Evolutionary conservation across 2,797 vertebrate species (phyloP).

Genomic region (Lepilemur septentrionalis): DNA sequence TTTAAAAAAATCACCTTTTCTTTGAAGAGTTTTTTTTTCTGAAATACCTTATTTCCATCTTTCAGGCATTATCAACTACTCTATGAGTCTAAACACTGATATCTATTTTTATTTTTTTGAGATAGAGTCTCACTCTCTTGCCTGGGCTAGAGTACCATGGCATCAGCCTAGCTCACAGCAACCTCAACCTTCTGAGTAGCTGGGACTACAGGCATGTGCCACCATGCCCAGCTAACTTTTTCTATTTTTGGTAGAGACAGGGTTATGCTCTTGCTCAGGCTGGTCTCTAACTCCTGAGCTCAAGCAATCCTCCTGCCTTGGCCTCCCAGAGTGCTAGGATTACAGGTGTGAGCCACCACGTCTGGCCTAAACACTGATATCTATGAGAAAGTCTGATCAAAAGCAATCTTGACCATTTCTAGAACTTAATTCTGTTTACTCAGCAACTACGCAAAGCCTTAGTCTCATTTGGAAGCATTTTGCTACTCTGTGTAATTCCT

Average conservation of each 20-base stretch:
- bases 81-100: neutral
- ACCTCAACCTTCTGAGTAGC: no score
- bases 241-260: no score
- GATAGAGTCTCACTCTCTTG: no score
- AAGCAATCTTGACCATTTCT: neutral
- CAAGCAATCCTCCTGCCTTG: no score
- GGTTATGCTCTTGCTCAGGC: no score
- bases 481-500: conserved; percentile 14
- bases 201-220: no score
- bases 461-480: neutral
- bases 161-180: no score
- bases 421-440: conserved; percentile 16
- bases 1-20: neutral
- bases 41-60: neutral
- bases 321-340: no score
- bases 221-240: no score
- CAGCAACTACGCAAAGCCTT: neutral
- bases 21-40: neutral
- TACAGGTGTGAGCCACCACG: no score
- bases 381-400: neutral
- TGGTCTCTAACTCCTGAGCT: no score
- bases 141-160: no score
- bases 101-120: neutral
- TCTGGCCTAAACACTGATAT: neutral
- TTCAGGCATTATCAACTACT: conserved; percentile 27